Evolutionary conservation across 2,797 vertebrate species (phyloP).

Genomic region (Myiotriccus ornatus): DNA sequence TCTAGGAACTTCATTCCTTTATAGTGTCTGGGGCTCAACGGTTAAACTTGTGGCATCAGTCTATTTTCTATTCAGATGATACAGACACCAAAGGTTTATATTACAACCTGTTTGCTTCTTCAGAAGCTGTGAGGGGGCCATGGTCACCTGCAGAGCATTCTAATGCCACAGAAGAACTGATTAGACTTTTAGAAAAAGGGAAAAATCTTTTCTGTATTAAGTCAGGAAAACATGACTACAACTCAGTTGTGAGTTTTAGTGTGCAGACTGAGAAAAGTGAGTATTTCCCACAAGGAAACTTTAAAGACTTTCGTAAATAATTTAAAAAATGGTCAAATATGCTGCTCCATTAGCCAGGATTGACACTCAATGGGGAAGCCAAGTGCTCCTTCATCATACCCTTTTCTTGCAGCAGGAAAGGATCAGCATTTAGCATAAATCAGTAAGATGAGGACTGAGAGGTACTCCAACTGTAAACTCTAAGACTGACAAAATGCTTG

Average conservation of each 20-base stretch:
- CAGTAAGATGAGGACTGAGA: neutral
- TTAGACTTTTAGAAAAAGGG: neutral
- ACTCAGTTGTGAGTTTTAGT: constrained; percentile 17
- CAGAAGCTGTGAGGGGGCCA: neutral
- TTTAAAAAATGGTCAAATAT: constrained; percentile 17
- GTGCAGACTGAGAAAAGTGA: neutral
- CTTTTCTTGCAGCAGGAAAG: neutral
- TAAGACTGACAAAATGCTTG: neutral
- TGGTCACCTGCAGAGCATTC: neutral
- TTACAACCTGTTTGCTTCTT: neutral
- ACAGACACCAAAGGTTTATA: neutral
- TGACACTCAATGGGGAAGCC: neutral
- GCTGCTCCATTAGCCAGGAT: neutral
- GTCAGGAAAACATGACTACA: neutral
- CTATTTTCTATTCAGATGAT: neutral
- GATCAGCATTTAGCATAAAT: neutral
- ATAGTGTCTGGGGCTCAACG: neutral
- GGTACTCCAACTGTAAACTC: neutral
- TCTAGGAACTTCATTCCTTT: neutral
- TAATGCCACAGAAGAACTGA: neutral
- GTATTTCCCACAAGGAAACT: constrained; percentile 19
- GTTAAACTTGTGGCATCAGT: neutral
- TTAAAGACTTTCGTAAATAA: constrained; percentile 38
- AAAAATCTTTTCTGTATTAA: neutral
- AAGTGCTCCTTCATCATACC: neutral